Percentiles rank a stretch among this genome's conserved stretches.
phyloP scores from a whole-genome alignment of 2,888 invertebrate species.

The Cosmia pyralina region DNA sequence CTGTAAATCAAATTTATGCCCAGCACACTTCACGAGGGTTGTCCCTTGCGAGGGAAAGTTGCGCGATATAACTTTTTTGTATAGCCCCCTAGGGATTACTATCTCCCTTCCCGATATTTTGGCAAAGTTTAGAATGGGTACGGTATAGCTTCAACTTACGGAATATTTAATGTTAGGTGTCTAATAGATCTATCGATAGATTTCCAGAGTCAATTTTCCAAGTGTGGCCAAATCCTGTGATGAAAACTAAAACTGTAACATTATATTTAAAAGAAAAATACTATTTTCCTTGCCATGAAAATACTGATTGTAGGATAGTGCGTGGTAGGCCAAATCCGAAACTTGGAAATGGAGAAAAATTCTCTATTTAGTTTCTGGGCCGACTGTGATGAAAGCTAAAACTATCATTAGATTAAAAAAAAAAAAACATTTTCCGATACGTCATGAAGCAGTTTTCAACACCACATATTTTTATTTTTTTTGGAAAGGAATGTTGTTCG shows the following conservation, averaged over 20 bases:
- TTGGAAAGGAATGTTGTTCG: rapidly evolving
- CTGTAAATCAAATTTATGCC: slow-evolving; percentile 2
- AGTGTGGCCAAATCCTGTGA: too few relatives aligned
- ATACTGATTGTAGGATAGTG: too few relatives aligned
- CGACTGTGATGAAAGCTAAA: background rate
- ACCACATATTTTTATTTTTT: background rate
- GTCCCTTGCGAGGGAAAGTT: slow-evolving; percentile 15
- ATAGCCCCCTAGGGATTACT: slow-evolving; percentile 11
- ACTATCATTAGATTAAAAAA: too few relatives aligned
- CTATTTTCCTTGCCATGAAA: too few relatives aligned
- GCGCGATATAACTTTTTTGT: background rate
- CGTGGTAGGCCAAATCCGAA: background rate
- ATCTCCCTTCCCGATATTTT: slow-evolving; percentile 16
- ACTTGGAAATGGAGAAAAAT: background rate
- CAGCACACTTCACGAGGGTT: slow-evolving; percentile 16
- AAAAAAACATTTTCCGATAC: too few relatives aligned
- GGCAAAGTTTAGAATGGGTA: background rate
- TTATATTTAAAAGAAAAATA: too few relatives aligned
- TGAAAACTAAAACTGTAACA: too few relatives aligned
- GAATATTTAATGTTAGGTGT: background rate
- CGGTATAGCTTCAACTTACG: background rate
- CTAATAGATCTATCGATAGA: background rate
- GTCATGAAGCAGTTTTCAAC: background rate
- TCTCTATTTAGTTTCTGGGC: background rate
- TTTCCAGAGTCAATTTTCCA: background rate